Evolutionary conservation across 1,140 invertebrate genomes (phyloP).

Genomic region (Plutomurus gul): DNA sequence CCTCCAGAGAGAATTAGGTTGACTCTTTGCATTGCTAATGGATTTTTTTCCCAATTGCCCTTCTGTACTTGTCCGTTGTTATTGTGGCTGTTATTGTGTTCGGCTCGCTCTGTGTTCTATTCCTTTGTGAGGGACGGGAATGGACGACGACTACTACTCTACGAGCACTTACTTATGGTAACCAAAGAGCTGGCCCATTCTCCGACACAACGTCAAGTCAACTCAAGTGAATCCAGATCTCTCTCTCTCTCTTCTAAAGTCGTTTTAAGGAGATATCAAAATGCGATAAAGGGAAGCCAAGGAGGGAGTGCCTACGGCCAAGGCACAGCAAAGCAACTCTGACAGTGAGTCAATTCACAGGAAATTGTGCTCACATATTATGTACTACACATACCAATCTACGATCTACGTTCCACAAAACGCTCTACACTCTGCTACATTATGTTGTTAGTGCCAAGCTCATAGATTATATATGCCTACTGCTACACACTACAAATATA

Average conservation of each 20-base stretch:
- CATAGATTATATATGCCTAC: no score
- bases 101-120: background rate
- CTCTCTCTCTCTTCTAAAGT: no score
- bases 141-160: background rate
- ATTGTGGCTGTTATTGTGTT: no score
- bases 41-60: background rate
- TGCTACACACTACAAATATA: no score
- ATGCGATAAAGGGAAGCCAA: conserved; percentile 13
- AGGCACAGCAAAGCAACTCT: background rate
- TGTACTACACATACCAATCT: background rate
- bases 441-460: no score
- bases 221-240: conserved; percentile 5
- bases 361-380: background rate
- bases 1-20: conserved; percentile 26
- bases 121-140: conserved; percentile 14
- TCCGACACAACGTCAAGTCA: conserved; percentile 12
- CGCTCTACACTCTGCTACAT: no score
- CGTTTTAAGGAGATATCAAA: conserved; percentile 14
- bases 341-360: conserved; percentile 11
- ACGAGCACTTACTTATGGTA: background rate
- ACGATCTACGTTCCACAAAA: background rate
- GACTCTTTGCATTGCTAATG: conserved; percentile 26
- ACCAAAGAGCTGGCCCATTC: background rate
- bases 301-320: background rate
- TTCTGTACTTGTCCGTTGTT: background rate